Percentiles rank a stretch among this genome's conserved stretches.
These are phyloP conservation scores for Gobionotothen gibberifrons DNA, from an alignment of 2,797 vertebrate species.

Conservation along the genomic window DNA sequence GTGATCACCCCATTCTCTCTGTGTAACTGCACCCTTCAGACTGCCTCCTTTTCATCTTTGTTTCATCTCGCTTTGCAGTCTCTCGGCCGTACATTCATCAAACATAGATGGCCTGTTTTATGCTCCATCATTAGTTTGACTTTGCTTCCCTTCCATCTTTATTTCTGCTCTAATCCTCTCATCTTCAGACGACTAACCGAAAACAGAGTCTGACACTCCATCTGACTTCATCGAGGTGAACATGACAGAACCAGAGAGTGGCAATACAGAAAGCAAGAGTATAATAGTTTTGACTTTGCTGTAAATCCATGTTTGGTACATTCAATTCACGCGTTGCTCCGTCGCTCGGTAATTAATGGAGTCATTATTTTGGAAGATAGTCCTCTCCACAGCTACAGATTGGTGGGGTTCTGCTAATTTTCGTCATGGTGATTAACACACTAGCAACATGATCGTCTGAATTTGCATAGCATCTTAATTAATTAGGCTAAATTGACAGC, in stretches of 20 bases:
- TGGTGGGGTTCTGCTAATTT: constrained; percentile 42
- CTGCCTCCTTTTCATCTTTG: constrained; percentile 58
- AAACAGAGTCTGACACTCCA: constrained; percentile 36
- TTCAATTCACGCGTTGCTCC: constrained; percentile 53
- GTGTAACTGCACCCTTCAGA: constrained; percentile 39
- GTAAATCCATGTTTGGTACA: constrained; percentile 58
- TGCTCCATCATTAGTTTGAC: constrained; percentile 59
- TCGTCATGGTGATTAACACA: constrained; percentile 61
- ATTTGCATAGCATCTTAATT: constrained; percentile 55
- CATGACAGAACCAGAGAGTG: constrained; percentile 17
- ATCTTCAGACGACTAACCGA: neutral
- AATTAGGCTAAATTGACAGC: constrained; percentile 57
- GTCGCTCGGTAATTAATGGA: constrained; percentile 62
- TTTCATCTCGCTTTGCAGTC: constrained; percentile 54
- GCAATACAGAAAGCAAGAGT: constrained; percentile 19
- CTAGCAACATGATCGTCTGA: constrained; percentile 48
- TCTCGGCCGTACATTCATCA: constrained; percentile 59
- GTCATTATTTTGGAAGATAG: constrained; percentile 64
- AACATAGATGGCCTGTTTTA: constrained; percentile 54
- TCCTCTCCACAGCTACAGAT: constrained; percentile 44
- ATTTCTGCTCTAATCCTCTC: constrained; percentile 9
- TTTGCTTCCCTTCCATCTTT: constrained; percentile 46
- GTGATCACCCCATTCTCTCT: constrained; percentile 32
- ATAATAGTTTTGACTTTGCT: constrained; percentile 12
- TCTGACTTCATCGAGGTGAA: constrained; percentile 62